phyloP scores from a whole-genome alignment of 2,797 vertebrate genomes.

The Strix occidentalis region DNA sequence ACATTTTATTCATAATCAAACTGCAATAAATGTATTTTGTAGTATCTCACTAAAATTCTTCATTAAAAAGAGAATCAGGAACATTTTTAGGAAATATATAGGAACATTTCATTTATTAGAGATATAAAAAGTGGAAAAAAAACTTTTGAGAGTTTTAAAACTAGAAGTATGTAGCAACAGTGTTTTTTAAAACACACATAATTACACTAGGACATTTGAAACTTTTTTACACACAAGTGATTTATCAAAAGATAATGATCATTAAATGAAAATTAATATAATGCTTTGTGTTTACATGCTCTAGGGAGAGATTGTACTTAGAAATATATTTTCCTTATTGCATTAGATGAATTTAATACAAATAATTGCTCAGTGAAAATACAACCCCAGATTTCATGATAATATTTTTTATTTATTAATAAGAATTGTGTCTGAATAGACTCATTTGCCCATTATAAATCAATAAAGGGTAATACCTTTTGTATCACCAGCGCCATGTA shows the following conservation, averaged over 20 bases:
- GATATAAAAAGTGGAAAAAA: neutral
- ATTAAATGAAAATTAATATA: neutral
- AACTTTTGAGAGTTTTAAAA: neutral
- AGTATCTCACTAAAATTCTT: neutral
- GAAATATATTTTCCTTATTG: neutral
- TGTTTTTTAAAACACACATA: neutral
- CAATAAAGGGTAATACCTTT: conserved; percentile 68
- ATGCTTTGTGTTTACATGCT: neutral
- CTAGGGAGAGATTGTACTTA: neutral
- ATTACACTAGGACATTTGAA: neutral
- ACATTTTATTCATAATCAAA: neutral
- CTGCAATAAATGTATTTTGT: neutral
- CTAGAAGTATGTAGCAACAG: neutral
- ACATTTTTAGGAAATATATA: neutral
- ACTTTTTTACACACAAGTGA: neutral
- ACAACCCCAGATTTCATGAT: neutral
- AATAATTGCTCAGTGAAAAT: neutral
- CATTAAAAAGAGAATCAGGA: neutral
- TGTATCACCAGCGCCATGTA: conserved; percentile 59
- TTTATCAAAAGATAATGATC: neutral
- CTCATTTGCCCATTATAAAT: neutral
- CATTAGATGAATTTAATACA: neutral
- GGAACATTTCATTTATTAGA: neutral
- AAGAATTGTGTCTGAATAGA: neutral
- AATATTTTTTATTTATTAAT: neutral